These are phyloP conservation scores for Podarcis siculus DNA, from an alignment of 2,797 vertebrate genomes.

Conservation along the genomic window DNA sequence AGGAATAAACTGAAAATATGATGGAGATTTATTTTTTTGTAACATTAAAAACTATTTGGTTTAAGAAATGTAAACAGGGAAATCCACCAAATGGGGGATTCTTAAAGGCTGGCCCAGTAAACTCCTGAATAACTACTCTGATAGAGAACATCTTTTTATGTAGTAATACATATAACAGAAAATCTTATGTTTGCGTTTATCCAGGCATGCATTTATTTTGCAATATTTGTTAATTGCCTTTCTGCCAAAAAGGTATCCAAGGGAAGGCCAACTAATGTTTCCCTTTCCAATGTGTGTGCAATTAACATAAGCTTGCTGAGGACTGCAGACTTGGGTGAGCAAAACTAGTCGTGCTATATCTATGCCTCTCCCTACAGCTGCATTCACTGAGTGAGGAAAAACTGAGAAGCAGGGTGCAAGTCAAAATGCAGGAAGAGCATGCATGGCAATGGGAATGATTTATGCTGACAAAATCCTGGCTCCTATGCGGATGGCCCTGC, in stretches of 20 bases:
- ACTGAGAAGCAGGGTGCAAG: not conserved
- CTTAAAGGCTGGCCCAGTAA: not conserved
- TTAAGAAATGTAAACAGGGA: slow-evolving; percentile 2
- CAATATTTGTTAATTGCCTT: not conserved
- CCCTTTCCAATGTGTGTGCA: not conserved
- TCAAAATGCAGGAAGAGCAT: not conserved
- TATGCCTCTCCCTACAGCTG: not conserved
- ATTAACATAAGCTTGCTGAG: not conserved
- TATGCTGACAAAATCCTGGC: not conserved
- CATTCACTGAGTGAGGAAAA: not conserved
- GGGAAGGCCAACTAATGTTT: not conserved
- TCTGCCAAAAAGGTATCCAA: not conserved
- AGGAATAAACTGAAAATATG: not conserved
- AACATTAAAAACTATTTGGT: not conserved
- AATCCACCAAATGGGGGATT: not conserved
- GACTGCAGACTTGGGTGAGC: not conserved
- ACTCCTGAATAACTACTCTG: not conserved
- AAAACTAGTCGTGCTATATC: not conserved
- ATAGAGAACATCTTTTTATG: not conserved
- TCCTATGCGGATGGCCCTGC: not conserved
- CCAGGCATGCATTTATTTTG: not conserved
- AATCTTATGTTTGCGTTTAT: not conserved
- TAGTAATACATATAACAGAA: not conserved
- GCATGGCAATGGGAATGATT: not conserved
- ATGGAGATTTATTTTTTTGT: not conserved